Evolutionary conservation across 2,888 invertebrate genomes (phyloP).

Genomic region (Limulus polyphemus): DNA sequence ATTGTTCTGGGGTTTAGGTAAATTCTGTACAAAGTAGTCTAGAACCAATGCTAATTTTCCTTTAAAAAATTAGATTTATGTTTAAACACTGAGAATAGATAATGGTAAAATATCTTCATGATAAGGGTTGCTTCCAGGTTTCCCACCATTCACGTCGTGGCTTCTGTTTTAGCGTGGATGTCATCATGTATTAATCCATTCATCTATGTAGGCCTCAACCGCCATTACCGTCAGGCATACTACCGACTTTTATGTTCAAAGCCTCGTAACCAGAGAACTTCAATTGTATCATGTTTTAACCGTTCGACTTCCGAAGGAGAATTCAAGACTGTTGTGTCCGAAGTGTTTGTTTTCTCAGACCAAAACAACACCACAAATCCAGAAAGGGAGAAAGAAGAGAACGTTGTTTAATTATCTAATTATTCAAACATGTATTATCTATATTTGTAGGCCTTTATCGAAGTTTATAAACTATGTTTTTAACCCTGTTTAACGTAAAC

Average conservation of each 20-base stretch:
- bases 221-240: constrained; percentile 54
- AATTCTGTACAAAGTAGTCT: too few relatives aligned
- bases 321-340: constrained; percentile 20
- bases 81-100: too few relatives aligned
- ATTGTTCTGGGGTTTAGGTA: too few relatives aligned
- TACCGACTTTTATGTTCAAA: constrained; percentile 27
- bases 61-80: too few relatives aligned
- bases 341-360: constrained; percentile 13
- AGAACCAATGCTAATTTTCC: too few relatives aligned
- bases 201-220: constrained; percentile 78
- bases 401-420: constrained; percentile 8
- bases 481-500: too few relatives aligned
- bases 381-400: constrained; percentile 12
- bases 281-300: constrained; percentile 3
- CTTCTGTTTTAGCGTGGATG: constrained; percentile 76
- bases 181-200: constrained; percentile 80
- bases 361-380: constrained; percentile 5
- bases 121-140: constrained; percentile 6
- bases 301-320: constrained; percentile 12
- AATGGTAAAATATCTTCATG: too few relatives aligned
- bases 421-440: neutral
- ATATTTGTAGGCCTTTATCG: too few relatives aligned
- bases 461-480: too few relatives aligned
- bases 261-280: constrained; percentile 10
- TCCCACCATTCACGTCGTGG: constrained; percentile 65